phyloP scores from a whole-genome alignment of 2,113 vertebrate genomes.

The Mirounga angustirostris region DNA sequence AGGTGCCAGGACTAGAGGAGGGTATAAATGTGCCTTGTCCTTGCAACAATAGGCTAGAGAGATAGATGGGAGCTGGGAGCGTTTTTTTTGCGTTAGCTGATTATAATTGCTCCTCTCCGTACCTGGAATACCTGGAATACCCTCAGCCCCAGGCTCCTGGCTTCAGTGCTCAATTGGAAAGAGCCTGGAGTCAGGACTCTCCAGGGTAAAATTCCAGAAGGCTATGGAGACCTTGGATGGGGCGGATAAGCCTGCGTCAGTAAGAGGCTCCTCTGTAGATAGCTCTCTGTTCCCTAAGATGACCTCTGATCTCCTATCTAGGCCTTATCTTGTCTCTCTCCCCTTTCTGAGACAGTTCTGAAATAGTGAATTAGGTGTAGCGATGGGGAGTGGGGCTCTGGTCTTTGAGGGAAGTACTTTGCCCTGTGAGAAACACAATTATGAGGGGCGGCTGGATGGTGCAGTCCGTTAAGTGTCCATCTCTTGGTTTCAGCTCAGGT shows the following conservation, averaged over 20 bases:
- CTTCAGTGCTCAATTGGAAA: neutral
- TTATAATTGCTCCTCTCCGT: neutral
- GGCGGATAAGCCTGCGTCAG: neutral
- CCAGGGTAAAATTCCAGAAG: neutral
- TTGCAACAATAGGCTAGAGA: neutral
- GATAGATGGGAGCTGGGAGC: rapidly evolving
- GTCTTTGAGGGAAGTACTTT: neutral
- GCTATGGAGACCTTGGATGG: neutral
- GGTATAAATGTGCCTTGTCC: rapidly evolving
- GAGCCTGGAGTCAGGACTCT: neutral
- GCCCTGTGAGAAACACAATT: neutral
- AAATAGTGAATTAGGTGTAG: neutral
- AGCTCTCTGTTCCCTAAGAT: neutral
- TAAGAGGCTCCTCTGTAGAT: neutral
- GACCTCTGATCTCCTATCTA: neutral
- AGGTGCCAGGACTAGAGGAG: neutral
- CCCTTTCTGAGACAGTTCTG: neutral
- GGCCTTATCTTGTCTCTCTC: neutral
- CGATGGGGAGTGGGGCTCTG: no score
- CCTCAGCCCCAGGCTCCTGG: neutral
- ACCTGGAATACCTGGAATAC: neutral
- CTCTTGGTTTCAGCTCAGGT: neutral
- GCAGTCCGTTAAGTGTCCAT: neutral
- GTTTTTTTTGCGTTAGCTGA: neutral
- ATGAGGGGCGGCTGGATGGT: neutral